phyloP scores from a whole-genome alignment of 2,113 vertebrate genomes.

The Catagonus wagneri region DNA sequence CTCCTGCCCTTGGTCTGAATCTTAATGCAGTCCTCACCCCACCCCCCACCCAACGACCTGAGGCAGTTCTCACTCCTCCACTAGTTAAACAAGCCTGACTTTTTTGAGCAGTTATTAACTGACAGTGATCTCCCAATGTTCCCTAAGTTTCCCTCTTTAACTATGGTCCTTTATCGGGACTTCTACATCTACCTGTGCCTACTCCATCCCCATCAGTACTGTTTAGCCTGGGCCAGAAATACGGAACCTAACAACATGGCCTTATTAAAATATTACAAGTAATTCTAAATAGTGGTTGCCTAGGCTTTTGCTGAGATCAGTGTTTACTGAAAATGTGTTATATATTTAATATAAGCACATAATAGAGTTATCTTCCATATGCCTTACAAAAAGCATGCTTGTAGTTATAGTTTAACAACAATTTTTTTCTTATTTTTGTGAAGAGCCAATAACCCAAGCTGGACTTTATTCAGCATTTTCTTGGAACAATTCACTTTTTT shows the following conservation, averaged over 20 bases:
- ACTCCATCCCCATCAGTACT: too few relatives aligned
- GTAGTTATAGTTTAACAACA: neutral
- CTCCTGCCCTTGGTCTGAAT: too few relatives aligned
- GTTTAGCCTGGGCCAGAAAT: constrained; percentile 25
- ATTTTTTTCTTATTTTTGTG: constrained; percentile 7
- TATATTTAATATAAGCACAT: neutral
- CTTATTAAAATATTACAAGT: constrained; percentile 58
- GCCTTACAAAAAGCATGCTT: neutral
- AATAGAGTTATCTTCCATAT: neutral
- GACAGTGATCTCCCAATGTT: too few relatives aligned
- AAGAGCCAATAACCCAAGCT: neutral
- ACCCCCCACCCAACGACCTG: too few relatives aligned
- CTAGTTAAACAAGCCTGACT: too few relatives aligned
- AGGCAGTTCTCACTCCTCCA: too few relatives aligned
- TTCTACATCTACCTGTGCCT: too few relatives aligned
- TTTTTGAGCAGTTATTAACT: too few relatives aligned
- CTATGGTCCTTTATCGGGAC: too few relatives aligned
- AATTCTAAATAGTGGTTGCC: constrained; percentile 46
- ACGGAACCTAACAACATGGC: neutral
- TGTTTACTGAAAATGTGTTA: constrained; percentile 34
- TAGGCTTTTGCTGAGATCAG: neutral
- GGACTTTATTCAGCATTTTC: neutral
- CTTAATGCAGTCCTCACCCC: too few relatives aligned
- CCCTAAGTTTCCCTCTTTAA: too few relatives aligned
- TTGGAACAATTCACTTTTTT: neutral